phyloP scores from a whole-genome alignment of 2,888 invertebrate genomes.

The Dichetophora obliterata region DNA sequence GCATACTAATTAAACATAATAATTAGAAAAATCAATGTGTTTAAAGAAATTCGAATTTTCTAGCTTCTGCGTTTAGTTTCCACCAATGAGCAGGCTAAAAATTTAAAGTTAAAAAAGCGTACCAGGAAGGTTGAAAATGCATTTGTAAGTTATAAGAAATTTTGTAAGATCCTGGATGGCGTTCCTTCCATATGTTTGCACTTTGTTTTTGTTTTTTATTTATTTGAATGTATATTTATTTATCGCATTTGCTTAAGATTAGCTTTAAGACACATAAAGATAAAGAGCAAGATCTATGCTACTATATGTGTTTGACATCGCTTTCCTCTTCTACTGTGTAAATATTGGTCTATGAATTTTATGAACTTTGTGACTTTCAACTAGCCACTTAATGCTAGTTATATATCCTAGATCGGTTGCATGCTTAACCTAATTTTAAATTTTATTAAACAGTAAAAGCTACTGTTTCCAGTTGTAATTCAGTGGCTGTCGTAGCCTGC shows the following conservation, averaged over 20 bases:
- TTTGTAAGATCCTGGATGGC: constrained; percentile 8
- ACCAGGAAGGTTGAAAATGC: constrained; percentile 39
- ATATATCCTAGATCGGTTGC: no score
- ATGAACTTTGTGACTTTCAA: no score
- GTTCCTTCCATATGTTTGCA: constrained; percentile 36
- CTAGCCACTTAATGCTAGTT: no score
- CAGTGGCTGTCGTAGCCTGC: no score
- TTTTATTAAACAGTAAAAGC: no score
- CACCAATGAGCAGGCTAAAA: constrained; percentile 57
- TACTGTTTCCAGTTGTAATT: no score
- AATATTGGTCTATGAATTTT: no score
- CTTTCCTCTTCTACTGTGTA: background rate
- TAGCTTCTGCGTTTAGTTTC: constrained; percentile 65
- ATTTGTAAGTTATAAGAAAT: constrained; percentile 56
- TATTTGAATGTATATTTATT: constrained; percentile 13
- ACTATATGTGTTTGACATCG: background rate
- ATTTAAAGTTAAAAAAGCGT: constrained; percentile 46
- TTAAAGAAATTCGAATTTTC: constrained; percentile 20
- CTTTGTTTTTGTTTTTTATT: constrained; percentile 36
- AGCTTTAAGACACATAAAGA: background rate
- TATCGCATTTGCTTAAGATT: background rate
- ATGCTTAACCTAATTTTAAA: no score
- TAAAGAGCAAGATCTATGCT: background rate
- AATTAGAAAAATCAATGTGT: no score
- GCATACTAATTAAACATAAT: no score